Conservation (phyloP, 2,797 vertebrate species). For the Bufotes viridis region DNA sequence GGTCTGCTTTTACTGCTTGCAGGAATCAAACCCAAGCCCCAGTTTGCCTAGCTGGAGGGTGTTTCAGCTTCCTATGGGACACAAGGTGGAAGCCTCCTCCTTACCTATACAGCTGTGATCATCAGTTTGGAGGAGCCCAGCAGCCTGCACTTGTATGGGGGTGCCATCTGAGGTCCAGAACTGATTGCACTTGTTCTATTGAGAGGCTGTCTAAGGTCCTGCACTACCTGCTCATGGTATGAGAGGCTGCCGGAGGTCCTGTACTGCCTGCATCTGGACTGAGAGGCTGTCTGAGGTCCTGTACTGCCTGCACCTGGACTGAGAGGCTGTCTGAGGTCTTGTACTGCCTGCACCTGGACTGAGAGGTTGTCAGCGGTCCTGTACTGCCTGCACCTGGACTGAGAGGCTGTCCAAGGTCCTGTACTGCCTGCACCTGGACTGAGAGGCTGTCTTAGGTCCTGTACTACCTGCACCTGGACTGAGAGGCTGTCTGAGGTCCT, state of each 20-base stretch:
- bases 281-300: neutral
- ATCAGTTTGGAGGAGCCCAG: neutral
- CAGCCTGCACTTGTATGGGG: neutral
- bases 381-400: neutral
- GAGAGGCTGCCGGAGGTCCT: neutral
- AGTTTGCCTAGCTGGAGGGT: neutral
- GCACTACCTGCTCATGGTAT: neutral
- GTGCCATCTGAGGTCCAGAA: neutral
- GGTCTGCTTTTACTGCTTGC: neutral
- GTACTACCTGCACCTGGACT: too few species aligned
- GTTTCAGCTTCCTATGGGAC: neutral
- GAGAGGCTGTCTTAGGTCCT: neutral
- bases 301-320: neutral
- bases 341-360: neutral
- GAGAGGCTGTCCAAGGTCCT: neutral
- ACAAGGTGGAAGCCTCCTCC: neutral
- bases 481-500: too few species aligned
- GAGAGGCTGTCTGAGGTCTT: neutral
- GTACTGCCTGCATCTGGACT: neutral
- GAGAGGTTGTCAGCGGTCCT: neutral
- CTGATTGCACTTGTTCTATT: neutral
- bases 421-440: neutral
- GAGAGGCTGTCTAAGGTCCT: neutral
- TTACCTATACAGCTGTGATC: neutral
- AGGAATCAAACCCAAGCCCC: neutral